These are phyloP conservation scores for Epinotia demarniana DNA, from an alignment of 2,888 invertebrate genomes.

Conservation along the genomic window DNA sequence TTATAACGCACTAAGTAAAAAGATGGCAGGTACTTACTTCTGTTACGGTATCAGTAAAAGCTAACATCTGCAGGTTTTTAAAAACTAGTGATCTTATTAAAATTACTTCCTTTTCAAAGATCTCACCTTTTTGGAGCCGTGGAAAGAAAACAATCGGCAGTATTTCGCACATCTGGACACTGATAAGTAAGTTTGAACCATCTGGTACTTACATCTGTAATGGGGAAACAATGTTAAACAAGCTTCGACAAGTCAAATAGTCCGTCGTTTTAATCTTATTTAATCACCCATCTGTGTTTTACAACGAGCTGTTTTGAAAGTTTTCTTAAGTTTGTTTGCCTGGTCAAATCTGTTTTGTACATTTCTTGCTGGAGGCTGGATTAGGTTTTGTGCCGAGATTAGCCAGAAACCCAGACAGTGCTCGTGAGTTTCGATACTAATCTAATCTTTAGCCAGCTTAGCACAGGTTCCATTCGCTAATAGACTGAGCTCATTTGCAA, in stretches of 20 bases:
- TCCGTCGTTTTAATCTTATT: constrained; percentile 17
- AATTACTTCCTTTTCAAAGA: constrained; percentile 12
- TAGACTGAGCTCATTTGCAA: background rate
- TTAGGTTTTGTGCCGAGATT: background rate
- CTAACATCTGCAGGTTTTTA: constrained; percentile 15
- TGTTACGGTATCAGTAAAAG: background rate
- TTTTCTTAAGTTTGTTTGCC: background rate
- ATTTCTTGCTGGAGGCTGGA: background rate
- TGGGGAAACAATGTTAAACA: constrained; percentile 23
- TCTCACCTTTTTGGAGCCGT: constrained; percentile 13
- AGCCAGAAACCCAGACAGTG: background rate
- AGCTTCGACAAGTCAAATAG: constrained; percentile 22
- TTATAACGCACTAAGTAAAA: background rate
- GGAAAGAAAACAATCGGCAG: constrained; percentile 20
- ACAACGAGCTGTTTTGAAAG: background rate
- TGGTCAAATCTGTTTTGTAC: background rate
- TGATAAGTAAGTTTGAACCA: constrained; percentile 23
- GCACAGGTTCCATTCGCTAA: background rate
- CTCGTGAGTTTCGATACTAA: background rate
- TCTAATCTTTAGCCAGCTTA: background rate
- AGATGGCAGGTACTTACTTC: background rate
- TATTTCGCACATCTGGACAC: constrained; percentile 28
- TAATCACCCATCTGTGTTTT: constrained; percentile 22
- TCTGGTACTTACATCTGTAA: constrained; percentile 24
- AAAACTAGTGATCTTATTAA: constrained; percentile 10